A percentile compares a stretch with the other conserved stretches of the same genome.
Conservation (phyloP, 2,888 invertebrate species). For the Emmelina monodactyla region DNA sequence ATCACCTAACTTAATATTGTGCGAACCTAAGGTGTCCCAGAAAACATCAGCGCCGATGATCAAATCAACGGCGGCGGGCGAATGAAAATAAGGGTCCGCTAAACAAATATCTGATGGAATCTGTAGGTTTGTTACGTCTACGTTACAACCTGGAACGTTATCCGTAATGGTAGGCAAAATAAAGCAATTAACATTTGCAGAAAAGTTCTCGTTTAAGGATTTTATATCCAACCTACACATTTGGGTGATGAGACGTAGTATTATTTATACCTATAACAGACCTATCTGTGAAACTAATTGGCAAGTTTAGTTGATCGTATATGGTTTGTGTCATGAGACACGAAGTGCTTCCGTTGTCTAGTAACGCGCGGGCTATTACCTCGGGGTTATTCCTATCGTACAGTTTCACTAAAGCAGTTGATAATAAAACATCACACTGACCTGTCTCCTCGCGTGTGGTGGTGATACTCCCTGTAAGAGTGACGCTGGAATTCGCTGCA, state of each 20-base stretch:
- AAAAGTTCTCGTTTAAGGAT: constrained; percentile 11
- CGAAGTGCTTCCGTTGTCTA: constrained; percentile 7
- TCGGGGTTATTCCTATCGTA: neutral
- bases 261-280: constrained; percentile 15
- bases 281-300: constrained; percentile 3
- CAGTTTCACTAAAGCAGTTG: constrained; percentile 1
- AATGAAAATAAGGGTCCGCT: constrained; percentile 16
- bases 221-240: constrained; percentile 8
- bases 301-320: constrained; percentile 9
- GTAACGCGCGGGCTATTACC: constrained; percentile 1
- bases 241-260: constrained; percentile 6
- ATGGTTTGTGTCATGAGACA: constrained; percentile 11
- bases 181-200: constrained; percentile 10
- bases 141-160: constrained; percentile 9
- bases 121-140: constrained; percentile 10
- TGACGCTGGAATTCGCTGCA: neutral
- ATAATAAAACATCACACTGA: neutral
- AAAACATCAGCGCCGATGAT: constrained; percentile 18
- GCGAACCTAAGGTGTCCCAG: constrained; percentile 16
- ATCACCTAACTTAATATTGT: constrained; percentile 12
- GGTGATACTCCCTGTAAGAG: neutral
- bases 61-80: constrained; percentile 15
- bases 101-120: constrained; percentile 15
- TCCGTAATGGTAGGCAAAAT: constrained; percentile 15
- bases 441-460: no score